A percentile compares a stretch with the other conserved stretches of the same genome.
These are phyloP conservation scores for Xanthorhoe designata DNA, from an alignment of 2,888 invertebrate species.

Conservation along the genomic window DNA sequence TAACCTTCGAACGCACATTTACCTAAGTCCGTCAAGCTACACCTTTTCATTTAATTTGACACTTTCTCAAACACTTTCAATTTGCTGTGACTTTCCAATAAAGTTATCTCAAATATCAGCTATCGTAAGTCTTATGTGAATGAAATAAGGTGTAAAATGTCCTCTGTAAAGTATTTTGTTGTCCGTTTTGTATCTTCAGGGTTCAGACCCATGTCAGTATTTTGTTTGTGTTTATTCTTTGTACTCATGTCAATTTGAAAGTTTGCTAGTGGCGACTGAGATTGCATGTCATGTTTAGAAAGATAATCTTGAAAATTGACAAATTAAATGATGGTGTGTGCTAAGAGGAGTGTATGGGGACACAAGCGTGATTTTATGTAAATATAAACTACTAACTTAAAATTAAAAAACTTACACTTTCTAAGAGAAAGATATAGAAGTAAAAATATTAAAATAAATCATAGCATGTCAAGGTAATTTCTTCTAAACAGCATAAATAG, in stretches of 20 bases:
- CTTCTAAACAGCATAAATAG: neutral
- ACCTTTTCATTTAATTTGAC: slow-evolving; percentile 29
- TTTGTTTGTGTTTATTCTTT: slow-evolving; percentile 4
- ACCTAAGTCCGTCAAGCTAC: slow-evolving; percentile 17
- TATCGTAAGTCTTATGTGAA: neutral
- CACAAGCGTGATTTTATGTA: no score
- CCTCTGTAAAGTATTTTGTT: neutral
- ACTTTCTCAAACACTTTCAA: slow-evolving; percentile 29
- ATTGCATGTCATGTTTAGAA: neutral
- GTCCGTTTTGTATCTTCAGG: slow-evolving; percentile 6
- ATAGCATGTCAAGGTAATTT: no score
- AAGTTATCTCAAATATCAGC: neutral
- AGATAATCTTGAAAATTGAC: neutral
- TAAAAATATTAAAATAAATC: no score
- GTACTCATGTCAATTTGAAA: neutral
- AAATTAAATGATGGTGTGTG: no score
- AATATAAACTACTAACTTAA: no score
- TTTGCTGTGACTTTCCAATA: slow-evolving; percentile 29
- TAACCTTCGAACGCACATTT: slow-evolving; percentile 21
- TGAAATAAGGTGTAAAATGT: slow-evolving; percentile 8
- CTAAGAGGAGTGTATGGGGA: no score
- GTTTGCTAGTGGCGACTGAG: neutral
- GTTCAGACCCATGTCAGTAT: slow-evolving; percentile 17
- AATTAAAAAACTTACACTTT: no score
- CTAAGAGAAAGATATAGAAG: no score